These are phyloP conservation scores for Synanthedon myopaeformis DNA, from an alignment of 2,888 invertebrate species.

Conservation along the genomic window DNA sequence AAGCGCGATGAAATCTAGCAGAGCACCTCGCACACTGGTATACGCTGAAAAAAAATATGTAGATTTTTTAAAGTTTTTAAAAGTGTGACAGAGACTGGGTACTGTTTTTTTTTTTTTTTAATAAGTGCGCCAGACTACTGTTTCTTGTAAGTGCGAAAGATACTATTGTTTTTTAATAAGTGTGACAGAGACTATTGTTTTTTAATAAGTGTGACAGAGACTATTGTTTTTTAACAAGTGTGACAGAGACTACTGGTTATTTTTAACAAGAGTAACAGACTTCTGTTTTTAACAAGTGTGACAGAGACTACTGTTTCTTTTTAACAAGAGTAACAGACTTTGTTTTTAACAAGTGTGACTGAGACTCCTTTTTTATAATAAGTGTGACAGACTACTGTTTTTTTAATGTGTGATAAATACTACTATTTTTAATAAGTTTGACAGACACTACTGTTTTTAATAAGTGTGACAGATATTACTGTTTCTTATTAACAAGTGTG, in stretches of 20 bases:
- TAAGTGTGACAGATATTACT: background rate
- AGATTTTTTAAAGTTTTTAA: background rate
- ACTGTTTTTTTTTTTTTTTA: too few relatives aligned
- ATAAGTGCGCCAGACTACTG: too few relatives aligned
- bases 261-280: too few relatives aligned
- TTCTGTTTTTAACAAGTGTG: background rate
- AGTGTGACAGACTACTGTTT: background rate
- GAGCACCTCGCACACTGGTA: constrained; percentile 53
- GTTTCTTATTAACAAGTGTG: background rate
- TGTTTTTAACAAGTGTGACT: too few relatives aligned
- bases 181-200: background rate
- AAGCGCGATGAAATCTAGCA: constrained; percentile 58
- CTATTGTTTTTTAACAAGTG: background rate
- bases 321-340: background rate
- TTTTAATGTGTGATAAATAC: too few relatives aligned
- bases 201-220: background rate
- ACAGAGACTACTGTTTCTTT: background rate
- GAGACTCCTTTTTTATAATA: too few relatives aligned
- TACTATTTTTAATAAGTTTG: too few relatives aligned
- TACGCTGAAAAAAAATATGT: constrained; percentile 27
- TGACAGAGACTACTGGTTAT: background rate
- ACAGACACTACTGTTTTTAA: too few relatives aligned
- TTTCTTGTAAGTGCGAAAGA: background rate
- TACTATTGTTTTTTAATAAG: background rate
- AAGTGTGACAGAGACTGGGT: background rate